Percentiles rank a stretch among this genome's conserved stretches.
These are phyloP conservation scores for Rhipidura dahli DNA, from an alignment of 2,113 vertebrate species.

Conservation along the genomic window DNA sequence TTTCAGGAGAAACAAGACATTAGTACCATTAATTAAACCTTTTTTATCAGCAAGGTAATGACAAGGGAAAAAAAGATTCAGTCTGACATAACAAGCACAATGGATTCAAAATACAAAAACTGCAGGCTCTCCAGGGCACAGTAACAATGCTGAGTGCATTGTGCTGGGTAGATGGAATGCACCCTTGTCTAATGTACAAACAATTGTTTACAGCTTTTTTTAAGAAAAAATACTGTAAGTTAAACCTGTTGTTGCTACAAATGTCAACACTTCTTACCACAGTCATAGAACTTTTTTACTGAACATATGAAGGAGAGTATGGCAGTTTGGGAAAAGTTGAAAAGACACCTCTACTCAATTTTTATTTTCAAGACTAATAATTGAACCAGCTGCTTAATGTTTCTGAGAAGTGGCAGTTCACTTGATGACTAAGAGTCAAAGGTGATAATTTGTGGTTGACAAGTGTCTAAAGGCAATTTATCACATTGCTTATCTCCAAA, in stretches of 20 bases:
- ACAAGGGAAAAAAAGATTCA: background rate
- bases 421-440: background rate
- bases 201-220: background rate
- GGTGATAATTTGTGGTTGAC: background rate
- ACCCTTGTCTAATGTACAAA: background rate
- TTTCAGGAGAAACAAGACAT: background rate
- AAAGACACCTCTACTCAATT: background rate
- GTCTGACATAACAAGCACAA: background rate
- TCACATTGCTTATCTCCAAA: background rate
- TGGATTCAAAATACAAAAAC: background rate
- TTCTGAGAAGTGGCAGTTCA: background rate
- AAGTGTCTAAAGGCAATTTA: background rate
- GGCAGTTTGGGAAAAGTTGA: background rate
- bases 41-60: background rate
- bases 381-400: background rate
- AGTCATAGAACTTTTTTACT: background rate
- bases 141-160: background rate
- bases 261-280: background rate
- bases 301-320: background rate
- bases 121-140: background rate
- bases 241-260: background rate
- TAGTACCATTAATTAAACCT: background rate
- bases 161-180: background rate
- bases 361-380: background rate
- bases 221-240: background rate